These are phyloP conservation scores for Aphelocoma coerulescens DNA, from an alignment of 2,113 vertebrate species.

Conservation along the genomic window DNA sequence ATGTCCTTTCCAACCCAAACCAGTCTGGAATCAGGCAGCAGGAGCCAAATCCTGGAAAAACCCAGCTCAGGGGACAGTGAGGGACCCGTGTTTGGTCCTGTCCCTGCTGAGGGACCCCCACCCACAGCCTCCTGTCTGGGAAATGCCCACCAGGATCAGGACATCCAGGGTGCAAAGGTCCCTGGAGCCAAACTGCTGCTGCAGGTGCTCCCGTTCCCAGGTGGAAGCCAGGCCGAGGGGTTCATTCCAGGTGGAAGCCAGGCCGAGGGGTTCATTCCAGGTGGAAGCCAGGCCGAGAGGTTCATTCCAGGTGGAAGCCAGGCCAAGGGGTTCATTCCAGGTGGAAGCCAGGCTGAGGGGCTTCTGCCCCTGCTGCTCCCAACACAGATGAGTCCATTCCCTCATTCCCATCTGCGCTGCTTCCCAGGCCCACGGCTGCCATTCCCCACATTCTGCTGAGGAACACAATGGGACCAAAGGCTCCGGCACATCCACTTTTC, in stretches of 20 bases:
- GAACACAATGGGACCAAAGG: not conserved
- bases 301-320: not conserved
- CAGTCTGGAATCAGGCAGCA: not conserved
- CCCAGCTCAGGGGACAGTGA: not conserved
- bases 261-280: not conserved
- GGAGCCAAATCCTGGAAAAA: not conserved
- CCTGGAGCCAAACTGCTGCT: not conserved
- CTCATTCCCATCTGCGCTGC: not conserved
- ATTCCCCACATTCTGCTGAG: fast-evolving
- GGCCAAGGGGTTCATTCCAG: not conserved
- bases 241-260: not conserved
- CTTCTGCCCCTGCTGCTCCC: not conserved
- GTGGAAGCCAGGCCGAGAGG: not conserved
- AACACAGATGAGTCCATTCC: fast-evolving
- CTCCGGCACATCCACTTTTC: fast-evolving
- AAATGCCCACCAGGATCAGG: not conserved
- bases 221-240: not conserved
- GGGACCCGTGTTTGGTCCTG: not conserved
- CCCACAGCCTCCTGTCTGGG: not conserved
- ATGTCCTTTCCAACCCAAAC: not conserved
- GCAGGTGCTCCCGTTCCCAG: not conserved
- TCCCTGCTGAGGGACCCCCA: not conserved
- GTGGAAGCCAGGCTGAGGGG: not conserved
- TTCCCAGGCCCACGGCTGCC: not conserved
- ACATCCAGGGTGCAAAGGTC: not conserved